Base-by-base conservation (phyloP, 1,140 invertebrate species). In the Rhyacophila brunnea region DNA sequence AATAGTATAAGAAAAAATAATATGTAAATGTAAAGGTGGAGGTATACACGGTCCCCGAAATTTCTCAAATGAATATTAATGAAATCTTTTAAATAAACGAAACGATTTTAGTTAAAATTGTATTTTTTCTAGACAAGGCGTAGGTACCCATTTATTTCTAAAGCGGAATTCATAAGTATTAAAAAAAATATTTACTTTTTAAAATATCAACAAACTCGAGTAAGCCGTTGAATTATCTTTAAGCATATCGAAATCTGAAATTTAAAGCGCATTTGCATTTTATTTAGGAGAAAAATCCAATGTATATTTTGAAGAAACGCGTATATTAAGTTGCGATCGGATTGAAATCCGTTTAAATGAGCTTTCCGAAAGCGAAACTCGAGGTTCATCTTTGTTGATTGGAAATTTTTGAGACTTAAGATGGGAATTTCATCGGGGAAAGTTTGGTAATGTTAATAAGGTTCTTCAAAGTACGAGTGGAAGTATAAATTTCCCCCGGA, bases 261-360 rank as follows among this genome's bases (percentile, higher is more conserved):
- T 34, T 50, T n/a, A 38, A 48, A 44, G 14, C 45, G 44, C 54
- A 28, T 57, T 57, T 19, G 54, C 54, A 57, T 57, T 48, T 50
- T 50, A 50, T 50, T 35, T 35, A 20, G 17, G 2, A 56, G 47
- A 44, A 46, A 43, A 23, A 43, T 53, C 18, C 17, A 15, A 3
- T 28, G 32, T 47, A 20, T 56, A 56, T 18, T 56, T 56, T 36
- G 40, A 32, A 48, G 36, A 48, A 49, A 46, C 43, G 45, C 32
- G 54, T 20, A 57, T 57, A 57, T 57, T 57, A 57, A 57, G 43
- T 57, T 46, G 7, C 42, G 54, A 57, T 57, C 54, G 45, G 54
- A 57, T 57, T 48, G 42, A 28, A 44, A 45, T 48, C 18, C 19
- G 35, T 14, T 44, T 46, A 57, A 57, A 57, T 49, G 54, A 57